These are phyloP conservation scores for Streptopelia turtur DNA, from an alignment of 2,797 vertebrate genomes.

Conservation along the genomic window DNA sequence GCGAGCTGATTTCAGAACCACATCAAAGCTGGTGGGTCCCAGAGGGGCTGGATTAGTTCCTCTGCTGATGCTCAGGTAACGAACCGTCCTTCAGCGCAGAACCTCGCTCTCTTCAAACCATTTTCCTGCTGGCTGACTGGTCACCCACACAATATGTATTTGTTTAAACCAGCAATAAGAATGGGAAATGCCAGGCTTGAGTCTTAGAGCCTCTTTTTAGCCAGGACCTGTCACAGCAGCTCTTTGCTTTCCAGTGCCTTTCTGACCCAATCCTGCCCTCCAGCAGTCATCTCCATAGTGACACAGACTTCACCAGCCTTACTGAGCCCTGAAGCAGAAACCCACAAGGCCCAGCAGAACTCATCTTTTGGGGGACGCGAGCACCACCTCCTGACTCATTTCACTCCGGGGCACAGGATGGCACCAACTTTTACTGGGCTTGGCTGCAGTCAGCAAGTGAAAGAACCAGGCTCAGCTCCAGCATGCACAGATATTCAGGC, in stretches of 20 bases:
- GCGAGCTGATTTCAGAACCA: not conserved
- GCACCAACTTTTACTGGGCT: not conserved
- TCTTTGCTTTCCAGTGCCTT: not conserved
- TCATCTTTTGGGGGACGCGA: not conserved
- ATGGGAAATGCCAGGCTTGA: not conserved
- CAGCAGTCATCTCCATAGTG: not conserved
- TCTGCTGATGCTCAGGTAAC: not conserved
- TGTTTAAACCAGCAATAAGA: not conserved
- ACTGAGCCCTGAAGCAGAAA: not conserved
- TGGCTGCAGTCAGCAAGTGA: not conserved
- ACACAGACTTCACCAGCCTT: not conserved
- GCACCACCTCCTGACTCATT: not conserved
- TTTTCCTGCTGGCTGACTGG: not conserved
- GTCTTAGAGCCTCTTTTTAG: not conserved
- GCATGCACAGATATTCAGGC: fast-evolving
- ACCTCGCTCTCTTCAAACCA: not conserved
- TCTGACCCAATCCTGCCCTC: not conserved
- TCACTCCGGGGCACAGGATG: not conserved
- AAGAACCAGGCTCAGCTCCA: not conserved
- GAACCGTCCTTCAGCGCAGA: not conserved
- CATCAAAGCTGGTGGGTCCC: not conserved
- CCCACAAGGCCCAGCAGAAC: not conserved
- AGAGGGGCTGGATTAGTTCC: not conserved
- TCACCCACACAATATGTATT: not conserved
- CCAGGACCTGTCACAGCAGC: not conserved